Evolutionary conservation across 1,140 invertebrate genomes (phyloP).

Genomic region (Macrocentrus cingulum): DNA sequence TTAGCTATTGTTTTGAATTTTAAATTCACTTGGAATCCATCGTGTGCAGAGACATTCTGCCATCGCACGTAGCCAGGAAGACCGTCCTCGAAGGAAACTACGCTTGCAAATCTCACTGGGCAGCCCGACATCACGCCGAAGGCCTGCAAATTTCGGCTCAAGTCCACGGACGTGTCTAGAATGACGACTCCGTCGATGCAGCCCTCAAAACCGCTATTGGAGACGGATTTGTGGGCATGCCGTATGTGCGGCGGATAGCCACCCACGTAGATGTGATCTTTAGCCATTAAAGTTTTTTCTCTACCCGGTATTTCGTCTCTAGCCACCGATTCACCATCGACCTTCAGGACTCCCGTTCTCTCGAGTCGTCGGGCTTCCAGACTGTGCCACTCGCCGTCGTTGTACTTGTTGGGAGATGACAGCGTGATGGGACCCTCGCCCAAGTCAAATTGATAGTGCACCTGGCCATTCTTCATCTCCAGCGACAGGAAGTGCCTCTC

Average conservation of each 20-base stretch:
- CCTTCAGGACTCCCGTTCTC: conserved; percentile 67
- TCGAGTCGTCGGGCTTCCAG: conserved; percentile 71
- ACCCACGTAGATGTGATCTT: conserved; percentile 83
- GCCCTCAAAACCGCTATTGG: conserved; percentile 83
- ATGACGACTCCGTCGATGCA: conserved; percentile 87
- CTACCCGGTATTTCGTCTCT: conserved; percentile 46
- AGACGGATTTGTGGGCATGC: conserved; percentile 68
- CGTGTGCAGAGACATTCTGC: conserved; percentile 61
- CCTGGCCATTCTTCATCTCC: conserved; percentile 76
- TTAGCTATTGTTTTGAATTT: conserved; percentile 83
- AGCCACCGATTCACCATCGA: conserved; percentile 64
- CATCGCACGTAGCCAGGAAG: conserved; percentile 68
- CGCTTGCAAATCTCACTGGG: conserved; percentile 67
- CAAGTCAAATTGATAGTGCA: conserved; percentile 73
- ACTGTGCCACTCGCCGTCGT: conserved; percentile 83
- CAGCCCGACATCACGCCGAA: conserved; percentile 84
- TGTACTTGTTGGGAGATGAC: conserved; percentile 65
- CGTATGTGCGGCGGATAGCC: conserved; percentile 69
- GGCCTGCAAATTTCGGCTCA: conserved; percentile 75
- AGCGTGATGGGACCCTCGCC: conserved; percentile 65
- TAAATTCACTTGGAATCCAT: conserved; percentile 75
- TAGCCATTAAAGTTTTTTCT: conserved; percentile 56
- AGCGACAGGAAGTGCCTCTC: conserved; percentile 78
- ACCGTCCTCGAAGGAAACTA: conserved; percentile 65
- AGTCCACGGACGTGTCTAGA: conserved; percentile 71